Evolutionary conservation across 2,797 vertebrate genomes (phyloP), one percentile per base, ranked within the genome.

Genomic region (Oreortyx pictus): DNA sequence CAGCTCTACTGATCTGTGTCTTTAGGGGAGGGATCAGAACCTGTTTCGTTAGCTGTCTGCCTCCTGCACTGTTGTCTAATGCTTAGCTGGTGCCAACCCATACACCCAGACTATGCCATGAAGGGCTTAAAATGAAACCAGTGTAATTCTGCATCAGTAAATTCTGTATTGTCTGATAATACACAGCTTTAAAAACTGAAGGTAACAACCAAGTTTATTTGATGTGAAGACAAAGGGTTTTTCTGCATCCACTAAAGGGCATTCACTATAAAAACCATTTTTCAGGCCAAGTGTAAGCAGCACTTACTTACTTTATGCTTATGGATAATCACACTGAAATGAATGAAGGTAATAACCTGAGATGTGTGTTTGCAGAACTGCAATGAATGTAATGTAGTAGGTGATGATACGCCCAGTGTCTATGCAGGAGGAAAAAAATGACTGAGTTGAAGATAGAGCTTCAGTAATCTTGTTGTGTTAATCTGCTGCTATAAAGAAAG

Each of bases 41-140:
- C 19, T 47, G n/a, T 9, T 74, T 15, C 27, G 23, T 65, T 47
- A 20, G 24, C 37, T 52, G 46, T 11, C 19, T 85, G 35, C 39
- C 47, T 22, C 15, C 12, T 12, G 0, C 35, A 2, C 27, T 44
- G 13, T 13, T 18, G 25, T 7, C 3, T 7, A 8, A 33, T 1
- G 3, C 29, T 46, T 77, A 14, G 39, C 39, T 41, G 12, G 39
- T 35, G 11, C 20, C 37, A 67, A 57, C 20, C 24, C 25, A 4
- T 5, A 7, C 6, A 2, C 19, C 35, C 54, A 47, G 31, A 25
- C 17, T 13, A 2, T 2, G 4, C 64, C 22, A 66, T 77, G 46
- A 60, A 57, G 35, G 10, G 12, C 44, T 75, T 33, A n/a, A 56
- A 47, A 47, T 47, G 46, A 47, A 85, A 50, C 54, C 19, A 1